Evolutionary conservation across 2,113 vertebrate species (phyloP), one percentile per base, ranked within the genome.

Genomic region (Ceyx margarethae): DNA sequence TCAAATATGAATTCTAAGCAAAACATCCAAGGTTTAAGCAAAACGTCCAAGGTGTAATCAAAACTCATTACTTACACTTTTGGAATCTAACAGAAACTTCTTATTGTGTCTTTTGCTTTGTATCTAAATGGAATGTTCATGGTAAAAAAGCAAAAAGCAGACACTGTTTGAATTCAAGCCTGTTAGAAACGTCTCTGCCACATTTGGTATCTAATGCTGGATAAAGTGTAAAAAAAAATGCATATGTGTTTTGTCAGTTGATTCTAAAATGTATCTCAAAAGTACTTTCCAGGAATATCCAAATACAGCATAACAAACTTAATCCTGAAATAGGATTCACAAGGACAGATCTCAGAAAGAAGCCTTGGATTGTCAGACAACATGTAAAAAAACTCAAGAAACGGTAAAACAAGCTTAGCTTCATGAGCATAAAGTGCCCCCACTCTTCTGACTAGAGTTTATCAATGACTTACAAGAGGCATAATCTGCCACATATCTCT

Each of bases 221-320:
- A 65, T 37, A 87, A 79, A 22, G 42, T 2, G 18, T 54, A 31
- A 29, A 54, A 54, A 56, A 87, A 48, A 76, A 71, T 16, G 22
- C 72, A 11, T 40, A 69, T 60, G 6, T 43, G 74, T 81, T 88
- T 85, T 89, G 66, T 71, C 65, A 86, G 83, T 60, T 75, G 50
- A 90, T 75, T 86, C 37, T 48, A 78, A 90, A 81, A 92, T 31
- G 3, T 73, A 71, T 74, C 51, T 40, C 11, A 5, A 83, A 83
- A 91, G n/a, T 67, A 51, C 65, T 86, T 93, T 94, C 33, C 57
- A 90, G 33, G 79, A 93, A 90, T 19, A 83, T 71, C 51, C 25
- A 85, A 91, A 94, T 69, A 62, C 28, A 81, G 48, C 40, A 81
- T 64, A 81, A 88, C 17, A 80, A 90, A 62, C 60, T 57, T 69